Base-by-base conservation (phyloP, 2,797 vertebrate species). In the Sphaeramia orbicularis region DNA sequence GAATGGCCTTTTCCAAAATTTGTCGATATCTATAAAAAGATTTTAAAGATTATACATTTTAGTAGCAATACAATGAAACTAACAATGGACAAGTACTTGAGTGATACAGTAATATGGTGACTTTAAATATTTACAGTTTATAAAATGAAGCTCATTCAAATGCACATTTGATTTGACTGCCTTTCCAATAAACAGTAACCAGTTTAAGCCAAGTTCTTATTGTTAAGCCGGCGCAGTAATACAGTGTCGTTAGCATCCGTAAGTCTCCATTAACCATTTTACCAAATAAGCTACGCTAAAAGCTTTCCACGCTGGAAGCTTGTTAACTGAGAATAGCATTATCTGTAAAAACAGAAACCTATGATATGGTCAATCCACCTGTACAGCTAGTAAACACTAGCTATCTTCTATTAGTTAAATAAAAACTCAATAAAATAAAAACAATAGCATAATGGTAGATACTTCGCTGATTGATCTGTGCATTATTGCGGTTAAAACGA, bases 1-100 rank as follows among this genome's bases (percentile, higher is more conserved):
- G 96, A 81, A 99, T 93, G 50, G 97, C 97, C 89, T 97, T 99
- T 87, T 99, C 98, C 90, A 99, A 57, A 84, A 99, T 99, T 56
- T 99, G 97, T 54, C 97, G 96, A 75, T 99, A 99, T 71, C 98
- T 99, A 71, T 59, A 58, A 87, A 24, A 59, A 75, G 14, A 64
- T 15, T 51, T 57, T 0, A 68, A 11, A 9, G 2, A n/a, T 73
- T 51, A 74, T 7, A 53, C 14, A 59, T 9, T 0, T 14, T 4
- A 4, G 8, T 32, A 30, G 30, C 30, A 7, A 32, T 32, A 32
- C 30, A 32, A 1, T 32, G 2, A 24, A 24, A 24, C 21, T 24
- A 24, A 24, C 21, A 24, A 24, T 2, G 21, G 21, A 24, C 21
- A 24, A 21, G 5, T 24, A 5, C 2, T 2, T 24, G 21, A 24